Evolutionary conservation across 53 echinoderm and acorn worm genomes (phyloP).

Genomic region (Holothuria scabra): DNA sequence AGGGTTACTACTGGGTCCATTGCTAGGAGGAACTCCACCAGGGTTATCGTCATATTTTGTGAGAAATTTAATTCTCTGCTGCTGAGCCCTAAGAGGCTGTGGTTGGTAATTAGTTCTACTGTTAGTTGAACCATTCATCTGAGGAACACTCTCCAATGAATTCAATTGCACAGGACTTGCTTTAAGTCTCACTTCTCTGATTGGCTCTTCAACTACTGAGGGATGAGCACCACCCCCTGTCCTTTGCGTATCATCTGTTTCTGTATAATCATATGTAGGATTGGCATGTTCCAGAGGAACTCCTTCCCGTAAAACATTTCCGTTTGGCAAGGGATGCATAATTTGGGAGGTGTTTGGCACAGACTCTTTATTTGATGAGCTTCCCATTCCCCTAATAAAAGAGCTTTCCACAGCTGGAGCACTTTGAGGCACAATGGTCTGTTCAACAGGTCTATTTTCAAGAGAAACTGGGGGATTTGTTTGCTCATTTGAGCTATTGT

Average conservation of each 20-base stretch:
- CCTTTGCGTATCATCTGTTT: constrained; percentile 1
- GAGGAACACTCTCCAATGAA: constrained; percentile 31
- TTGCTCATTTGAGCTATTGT: neutral
- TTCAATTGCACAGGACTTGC: constrained; percentile 36
- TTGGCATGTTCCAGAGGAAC: constrained; percentile 44
- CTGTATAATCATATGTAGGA: constrained; percentile 49
- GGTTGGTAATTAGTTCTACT: constrained; percentile 56
- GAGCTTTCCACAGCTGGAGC: constrained; percentile 6
- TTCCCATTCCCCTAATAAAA: no score
- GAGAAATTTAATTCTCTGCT: constrained; percentile 69
- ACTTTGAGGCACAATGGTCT: neutral
- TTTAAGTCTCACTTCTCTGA: constrained; percentile 47
- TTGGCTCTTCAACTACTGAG: neutral
- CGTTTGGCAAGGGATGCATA: constrained; percentile 49
- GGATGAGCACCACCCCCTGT: neutral
- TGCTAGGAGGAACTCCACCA: neutral
- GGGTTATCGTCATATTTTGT: constrained; percentile 29
- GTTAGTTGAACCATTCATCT: neutral
- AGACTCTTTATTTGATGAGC: neutral
- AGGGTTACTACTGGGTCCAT: constrained; percentile 17
- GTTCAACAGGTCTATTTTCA: neutral
- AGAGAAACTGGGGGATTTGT: constrained; percentile 1
- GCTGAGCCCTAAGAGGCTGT: constrained; percentile 72
- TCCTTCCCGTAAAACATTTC: constrained; percentile 5
- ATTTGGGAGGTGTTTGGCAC: constrained; percentile 4